Percentiles rank a stretch among this genome's conserved stretches.
These are phyloP conservation scores for Peromyscus melanophrys DNA, from an alignment of 2,797 vertebrate genomes.

Conservation along the genomic window DNA sequence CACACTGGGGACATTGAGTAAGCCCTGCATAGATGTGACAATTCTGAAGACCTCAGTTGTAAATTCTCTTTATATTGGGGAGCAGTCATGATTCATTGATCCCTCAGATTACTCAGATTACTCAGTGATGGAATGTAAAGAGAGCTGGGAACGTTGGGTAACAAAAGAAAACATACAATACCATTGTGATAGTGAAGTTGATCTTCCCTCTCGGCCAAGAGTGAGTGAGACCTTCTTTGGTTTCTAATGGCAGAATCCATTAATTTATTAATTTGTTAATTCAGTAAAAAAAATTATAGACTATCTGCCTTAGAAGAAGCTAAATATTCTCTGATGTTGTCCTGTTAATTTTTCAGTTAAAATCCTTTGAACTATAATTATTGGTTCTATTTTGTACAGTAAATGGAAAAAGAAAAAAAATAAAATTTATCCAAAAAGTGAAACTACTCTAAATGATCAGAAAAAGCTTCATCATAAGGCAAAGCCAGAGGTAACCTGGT, in stretches of 20 bases:
- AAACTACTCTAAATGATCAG: conserved; percentile 54
- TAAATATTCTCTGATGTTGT: background rate
- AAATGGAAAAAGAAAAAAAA: conserved; percentile 43
- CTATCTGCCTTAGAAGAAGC: background rate
- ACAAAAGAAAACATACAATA: background rate
- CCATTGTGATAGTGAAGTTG: background rate
- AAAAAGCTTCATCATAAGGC: conserved; percentile 28
- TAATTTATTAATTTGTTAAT: background rate
- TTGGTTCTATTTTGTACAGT: background rate
- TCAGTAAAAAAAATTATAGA: conserved; percentile 13
- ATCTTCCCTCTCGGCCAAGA: background rate
- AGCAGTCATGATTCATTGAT: background rate
- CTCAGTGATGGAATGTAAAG: background rate
- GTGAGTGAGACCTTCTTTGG: background rate
- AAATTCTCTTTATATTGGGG: background rate
- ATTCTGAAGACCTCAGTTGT: background rate
- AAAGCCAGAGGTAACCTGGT: conserved; percentile 20
- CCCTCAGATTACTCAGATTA: background rate
- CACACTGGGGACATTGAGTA: background rate
- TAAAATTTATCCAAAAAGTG: background rate
- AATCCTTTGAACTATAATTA: background rate
- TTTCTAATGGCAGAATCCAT: background rate
- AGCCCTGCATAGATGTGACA: background rate
- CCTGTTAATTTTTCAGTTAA: conserved; percentile 32
- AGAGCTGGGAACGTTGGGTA: background rate